These are phyloP conservation scores for Phalanger gymnotis DNA, from an alignment of 2,797 vertebrate genomes.

Conservation along the genomic window DNA sequence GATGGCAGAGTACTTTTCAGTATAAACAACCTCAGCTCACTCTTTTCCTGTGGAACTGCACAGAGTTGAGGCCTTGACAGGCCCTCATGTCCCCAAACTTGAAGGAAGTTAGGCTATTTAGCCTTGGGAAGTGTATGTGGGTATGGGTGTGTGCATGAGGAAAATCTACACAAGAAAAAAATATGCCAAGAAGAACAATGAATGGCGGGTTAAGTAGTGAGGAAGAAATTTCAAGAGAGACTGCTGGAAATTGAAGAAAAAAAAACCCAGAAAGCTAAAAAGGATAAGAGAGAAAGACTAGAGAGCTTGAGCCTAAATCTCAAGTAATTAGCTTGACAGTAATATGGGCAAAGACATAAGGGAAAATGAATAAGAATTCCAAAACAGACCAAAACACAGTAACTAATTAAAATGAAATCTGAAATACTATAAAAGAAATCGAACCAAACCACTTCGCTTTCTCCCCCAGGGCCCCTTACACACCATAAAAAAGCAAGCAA, in stretches of 20 bases:
- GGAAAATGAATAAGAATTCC: neutral
- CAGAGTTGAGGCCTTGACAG: neutral
- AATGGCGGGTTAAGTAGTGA: neutral
- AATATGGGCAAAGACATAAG: neutral
- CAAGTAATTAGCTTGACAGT: neutral
- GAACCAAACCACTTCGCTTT: neutral
- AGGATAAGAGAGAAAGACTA: neutral
- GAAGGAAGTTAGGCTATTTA: neutral
- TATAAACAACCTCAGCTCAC: neutral
- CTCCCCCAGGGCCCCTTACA: neutral
- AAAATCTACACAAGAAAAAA: neutral
- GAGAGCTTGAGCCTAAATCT: neutral
- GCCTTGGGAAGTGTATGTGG: neutral
- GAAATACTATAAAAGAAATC: neutral
- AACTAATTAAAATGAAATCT: neutral
- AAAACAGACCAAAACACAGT: neutral
- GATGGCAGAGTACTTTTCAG: neutral
- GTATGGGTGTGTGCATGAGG: neutral
- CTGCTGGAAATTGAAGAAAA: neutral
- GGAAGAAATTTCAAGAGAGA: neutral
- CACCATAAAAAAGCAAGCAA: neutral
- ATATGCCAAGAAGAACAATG: neutral
- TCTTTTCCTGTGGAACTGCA: neutral
- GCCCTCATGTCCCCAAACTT: neutral
- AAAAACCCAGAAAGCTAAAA: neutral